These are phyloP conservation scores for Anabacerthia variegaticeps DNA, from an alignment of 2,797 vertebrate genomes.

Conservation along the genomic window DNA sequence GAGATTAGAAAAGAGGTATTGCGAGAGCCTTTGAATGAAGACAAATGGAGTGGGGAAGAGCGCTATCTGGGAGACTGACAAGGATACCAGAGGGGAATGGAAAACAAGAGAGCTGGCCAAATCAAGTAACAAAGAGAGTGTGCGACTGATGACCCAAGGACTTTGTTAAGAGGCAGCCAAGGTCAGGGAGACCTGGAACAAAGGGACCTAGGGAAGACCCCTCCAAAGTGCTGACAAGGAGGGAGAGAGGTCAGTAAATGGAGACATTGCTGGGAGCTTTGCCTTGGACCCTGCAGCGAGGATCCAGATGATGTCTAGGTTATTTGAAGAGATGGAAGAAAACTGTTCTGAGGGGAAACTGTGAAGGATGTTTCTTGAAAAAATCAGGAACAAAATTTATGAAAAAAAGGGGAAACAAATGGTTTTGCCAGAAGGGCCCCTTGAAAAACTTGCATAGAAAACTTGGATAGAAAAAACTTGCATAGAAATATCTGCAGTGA, in stretches of 20 bases:
- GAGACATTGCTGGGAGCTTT: background rate
- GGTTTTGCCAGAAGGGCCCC: background rate
- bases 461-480: background rate
- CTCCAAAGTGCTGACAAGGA: constrained; percentile 10
- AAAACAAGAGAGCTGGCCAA: constrained; percentile 34
- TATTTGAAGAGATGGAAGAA: background rate
- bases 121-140: constrained; percentile 12
- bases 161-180: constrained; percentile 16
- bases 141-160: background rate
- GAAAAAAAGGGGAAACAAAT: background rate
- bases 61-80: background rate
- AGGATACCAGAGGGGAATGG: background rate
- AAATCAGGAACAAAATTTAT: background rate
- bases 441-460: background rate
- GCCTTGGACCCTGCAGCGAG: background rate
- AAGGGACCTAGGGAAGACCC: background rate
- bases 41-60: constrained; percentile 2
- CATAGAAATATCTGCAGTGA: background rate
- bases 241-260: background rate
- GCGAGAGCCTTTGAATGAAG: background rate
- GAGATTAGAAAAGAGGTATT: background rate
- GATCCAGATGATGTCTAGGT: background rate
- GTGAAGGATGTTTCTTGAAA: background rate
- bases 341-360: background rate
- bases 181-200: constrained; percentile 38